Percentiles rank a stretch among this genome's conserved stretches.
Conservation (phyloP, 2,888 invertebrate species). For the Lasioglossum malachurum region DNA sequence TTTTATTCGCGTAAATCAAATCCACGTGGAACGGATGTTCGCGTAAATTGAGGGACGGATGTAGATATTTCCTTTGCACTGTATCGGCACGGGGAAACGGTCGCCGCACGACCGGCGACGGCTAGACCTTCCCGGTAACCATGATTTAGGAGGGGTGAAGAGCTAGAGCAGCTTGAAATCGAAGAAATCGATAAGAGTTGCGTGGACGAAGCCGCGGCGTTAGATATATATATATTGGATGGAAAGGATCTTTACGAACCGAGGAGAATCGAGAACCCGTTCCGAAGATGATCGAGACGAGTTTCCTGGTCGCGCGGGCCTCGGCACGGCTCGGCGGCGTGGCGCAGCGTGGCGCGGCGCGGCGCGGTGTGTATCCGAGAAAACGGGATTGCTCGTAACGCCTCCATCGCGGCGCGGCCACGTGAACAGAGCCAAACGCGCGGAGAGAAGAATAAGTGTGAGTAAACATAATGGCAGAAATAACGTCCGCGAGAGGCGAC, state of each 20-base stretch:
- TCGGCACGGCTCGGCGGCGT: slow-evolving; percentile 27
- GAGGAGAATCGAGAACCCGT: slow-evolving; percentile 72
- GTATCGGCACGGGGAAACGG: neutral
- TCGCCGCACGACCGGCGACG: neutral
- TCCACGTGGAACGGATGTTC: too few relatives aligned
- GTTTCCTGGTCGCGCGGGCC: slow-evolving; percentile 65
- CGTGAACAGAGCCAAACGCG: slow-evolving; percentile 45
- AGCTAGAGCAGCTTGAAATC: slow-evolving; percentile 40
- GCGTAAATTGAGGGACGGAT: too few relatives aligned
- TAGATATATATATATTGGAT: slow-evolving; percentile 44
- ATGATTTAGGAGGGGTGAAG: neutral
- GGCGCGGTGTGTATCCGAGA: slow-evolving; percentile 67
- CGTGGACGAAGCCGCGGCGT: slow-evolving; percentile 39
- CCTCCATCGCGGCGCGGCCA: slow-evolving; percentile 64
- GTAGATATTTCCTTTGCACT: too few relatives aligned
- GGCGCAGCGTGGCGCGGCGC: slow-evolving; percentile 22
- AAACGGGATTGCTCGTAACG: slow-evolving; percentile 75
- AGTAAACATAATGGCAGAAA: slow-evolving; percentile 71
- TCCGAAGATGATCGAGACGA: slow-evolving; percentile 67
- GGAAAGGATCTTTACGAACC: slow-evolving; percentile 61
- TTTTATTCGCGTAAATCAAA: too few relatives aligned
- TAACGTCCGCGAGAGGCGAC: slow-evolving; percentile 55
- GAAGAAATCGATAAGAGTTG: slow-evolving; percentile 62
- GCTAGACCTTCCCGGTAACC: slow-evolving; percentile 4
- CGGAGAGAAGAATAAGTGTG: slow-evolving; percentile 51